These are phyloP conservation scores for Sceliomorpha sp. DNA, from an alignment of 2,888 invertebrate species.

Conservation along the genomic window DNA sequence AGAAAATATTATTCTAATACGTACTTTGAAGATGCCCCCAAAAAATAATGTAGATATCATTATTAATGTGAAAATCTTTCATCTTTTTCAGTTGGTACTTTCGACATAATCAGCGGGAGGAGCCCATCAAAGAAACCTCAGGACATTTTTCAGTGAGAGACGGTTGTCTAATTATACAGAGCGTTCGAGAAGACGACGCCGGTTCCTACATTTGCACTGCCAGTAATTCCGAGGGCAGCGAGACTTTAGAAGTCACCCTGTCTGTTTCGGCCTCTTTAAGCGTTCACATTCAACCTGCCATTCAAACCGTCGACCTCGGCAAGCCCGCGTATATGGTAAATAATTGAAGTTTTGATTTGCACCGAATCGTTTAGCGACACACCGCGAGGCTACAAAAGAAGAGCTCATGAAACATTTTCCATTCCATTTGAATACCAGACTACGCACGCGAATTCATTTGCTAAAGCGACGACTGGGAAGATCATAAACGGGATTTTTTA, in stretches of 20 bases:
- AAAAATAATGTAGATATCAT: too few species aligned
- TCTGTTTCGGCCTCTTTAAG: constrained; percentile 78
- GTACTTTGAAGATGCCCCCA: too few species aligned
- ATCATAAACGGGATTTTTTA: background rate
- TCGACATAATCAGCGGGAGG: constrained; percentile 80
- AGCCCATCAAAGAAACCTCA: constrained; percentile 80
- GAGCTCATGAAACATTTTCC: constrained; percentile 47
- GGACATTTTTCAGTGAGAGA: constrained; percentile 81
- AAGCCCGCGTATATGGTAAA: constrained; percentile 81
- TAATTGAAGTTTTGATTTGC: constrained; percentile 36
- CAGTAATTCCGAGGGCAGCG: constrained; percentile 82
- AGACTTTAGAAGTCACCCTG: constrained; percentile 82
- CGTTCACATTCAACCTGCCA: constrained; percentile 78
- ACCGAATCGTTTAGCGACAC: constrained; percentile 8
- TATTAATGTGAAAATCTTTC: constrained; percentile 33
- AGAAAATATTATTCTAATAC: too few species aligned
- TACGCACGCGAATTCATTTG: constrained; percentile 7
- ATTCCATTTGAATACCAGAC: constrained; percentile 37
- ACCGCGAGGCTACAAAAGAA: constrained; percentile 27
- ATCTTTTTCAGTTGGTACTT: constrained; percentile 80
- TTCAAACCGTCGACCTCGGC: constrained; percentile 81
- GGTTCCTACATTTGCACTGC: constrained; percentile 82
- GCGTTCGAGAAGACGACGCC: constrained; percentile 81
- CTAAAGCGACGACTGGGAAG: constrained; percentile 9
- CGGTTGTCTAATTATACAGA: constrained; percentile 82